These are phyloP conservation scores for Lucilia cuprina DNA, from an alignment of 1,140 invertebrate species.

Conservation along the genomic window DNA sequence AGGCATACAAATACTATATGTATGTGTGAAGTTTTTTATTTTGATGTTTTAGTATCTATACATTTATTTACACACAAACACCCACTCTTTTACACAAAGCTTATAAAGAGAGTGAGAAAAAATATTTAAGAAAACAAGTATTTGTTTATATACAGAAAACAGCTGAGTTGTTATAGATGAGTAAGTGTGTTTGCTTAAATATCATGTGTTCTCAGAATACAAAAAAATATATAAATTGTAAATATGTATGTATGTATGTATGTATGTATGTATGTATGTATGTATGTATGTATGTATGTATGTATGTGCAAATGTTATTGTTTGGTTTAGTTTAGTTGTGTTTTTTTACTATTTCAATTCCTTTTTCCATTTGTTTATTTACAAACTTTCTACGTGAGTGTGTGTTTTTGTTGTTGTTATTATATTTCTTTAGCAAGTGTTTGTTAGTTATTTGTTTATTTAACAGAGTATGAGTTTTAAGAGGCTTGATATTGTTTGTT, in stretches of 20 bases:
- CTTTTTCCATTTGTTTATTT: too few relatives aligned
- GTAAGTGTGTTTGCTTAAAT: neutral
- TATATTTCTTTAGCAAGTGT: neutral
- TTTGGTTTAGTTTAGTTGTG: neutral
- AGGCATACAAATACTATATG: neutral
- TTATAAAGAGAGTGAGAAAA: neutral
- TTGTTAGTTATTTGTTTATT: neutral
- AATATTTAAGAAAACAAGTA: neutral
- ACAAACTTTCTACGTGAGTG: too few relatives aligned
- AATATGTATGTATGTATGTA: neutral
- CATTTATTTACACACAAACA: neutral
- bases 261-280: too few relatives aligned
- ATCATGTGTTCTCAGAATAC: neutral
- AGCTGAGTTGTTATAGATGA: neutral
- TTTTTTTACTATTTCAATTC: too few relatives aligned
- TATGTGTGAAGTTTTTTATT: neutral
- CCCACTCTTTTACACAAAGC: too few relatives aligned
- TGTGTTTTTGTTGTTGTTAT: too few relatives aligned
- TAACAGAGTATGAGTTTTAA: too few relatives aligned
- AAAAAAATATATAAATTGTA: neutral
- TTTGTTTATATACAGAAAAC: constrained; percentile 9
- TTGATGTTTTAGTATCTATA: neutral
- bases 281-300: too few relatives aligned
- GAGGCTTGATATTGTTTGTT: too few relatives aligned
- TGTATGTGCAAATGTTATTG: neutral